Percentiles rank a stretch among this genome's conserved stretches.
phyloP scores from a whole-genome alignment of 2,797 vertebrate species.

The Nannoperca australis region DNA sequence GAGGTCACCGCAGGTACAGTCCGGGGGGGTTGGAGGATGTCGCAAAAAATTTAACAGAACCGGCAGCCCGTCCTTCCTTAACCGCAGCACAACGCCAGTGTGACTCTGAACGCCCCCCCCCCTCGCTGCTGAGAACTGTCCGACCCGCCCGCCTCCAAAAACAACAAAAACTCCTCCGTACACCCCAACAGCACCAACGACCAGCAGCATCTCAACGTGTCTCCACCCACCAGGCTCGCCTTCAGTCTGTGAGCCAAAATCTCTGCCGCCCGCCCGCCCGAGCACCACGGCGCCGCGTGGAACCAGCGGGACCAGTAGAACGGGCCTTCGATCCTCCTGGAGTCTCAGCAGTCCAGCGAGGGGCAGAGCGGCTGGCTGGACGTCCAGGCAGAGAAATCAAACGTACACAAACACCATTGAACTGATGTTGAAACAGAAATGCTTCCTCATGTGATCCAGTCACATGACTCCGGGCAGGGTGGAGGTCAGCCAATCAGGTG shows the following conservation, averaged over 20 bases:
- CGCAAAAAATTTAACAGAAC: too few relatives aligned
- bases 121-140: background rate
- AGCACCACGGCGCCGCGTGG: slow-evolving; percentile 7
- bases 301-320: slow-evolving; percentile 16
- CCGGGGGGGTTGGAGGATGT: slow-evolving; percentile 12
- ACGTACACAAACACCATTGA: slow-evolving; percentile 91
- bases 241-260: slow-evolving; percentile 22
- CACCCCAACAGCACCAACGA: slow-evolving; percentile 3
- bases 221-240: slow-evolving; percentile 29
- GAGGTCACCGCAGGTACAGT: slow-evolving; percentile 35
- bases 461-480: slow-evolving; percentile 86
- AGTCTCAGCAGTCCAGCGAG: slow-evolving; percentile 24
- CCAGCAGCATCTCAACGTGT: background rate
- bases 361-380: slow-evolving; percentile 74
- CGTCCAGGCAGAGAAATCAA: slow-evolving; percentile 81
- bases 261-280: slow-evolving; percentile 23
- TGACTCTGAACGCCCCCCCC: background rate
- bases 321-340: slow-evolving; percentile 4
- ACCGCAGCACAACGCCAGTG: background rate
- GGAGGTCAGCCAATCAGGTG: slow-evolving; percentile 81
- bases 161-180: background rate
- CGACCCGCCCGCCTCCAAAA: background rate
- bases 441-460: slow-evolving; percentile 90
- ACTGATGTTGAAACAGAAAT: slow-evolving; percentile 90
- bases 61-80: too few relatives aligned